Conservation (phyloP, 2,113 vertebrate genomes). For the Marcusenius ussheri region DNA sequence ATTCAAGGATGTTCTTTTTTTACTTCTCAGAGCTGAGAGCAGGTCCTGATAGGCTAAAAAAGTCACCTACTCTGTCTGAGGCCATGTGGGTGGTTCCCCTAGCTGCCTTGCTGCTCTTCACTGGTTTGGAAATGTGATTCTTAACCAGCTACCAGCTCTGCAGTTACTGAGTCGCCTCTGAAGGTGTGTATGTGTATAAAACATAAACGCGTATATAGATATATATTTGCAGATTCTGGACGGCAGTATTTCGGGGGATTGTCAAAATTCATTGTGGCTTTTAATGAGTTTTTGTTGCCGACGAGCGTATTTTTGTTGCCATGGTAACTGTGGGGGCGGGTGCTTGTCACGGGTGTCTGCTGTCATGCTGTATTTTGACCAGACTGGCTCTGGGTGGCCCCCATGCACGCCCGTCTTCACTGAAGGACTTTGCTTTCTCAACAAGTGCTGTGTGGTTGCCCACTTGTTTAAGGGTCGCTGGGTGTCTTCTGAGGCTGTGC, state of each 20-base stretch:
- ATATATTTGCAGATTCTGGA: background rate
- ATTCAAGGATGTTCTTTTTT: background rate
- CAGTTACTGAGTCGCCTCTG: background rate
- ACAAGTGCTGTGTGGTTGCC: background rate
- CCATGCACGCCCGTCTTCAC: background rate
- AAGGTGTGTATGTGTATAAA: background rate
- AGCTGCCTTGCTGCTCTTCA: background rate
- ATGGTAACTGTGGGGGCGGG: background rate
- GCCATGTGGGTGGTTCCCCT: background rate
- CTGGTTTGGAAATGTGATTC: background rate
- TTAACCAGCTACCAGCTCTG: background rate
- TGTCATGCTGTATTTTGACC: background rate
- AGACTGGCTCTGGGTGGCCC: background rate
- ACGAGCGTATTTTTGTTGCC: background rate
- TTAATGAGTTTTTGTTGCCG: background rate
- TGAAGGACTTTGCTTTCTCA: background rate
- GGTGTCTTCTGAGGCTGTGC: background rate
- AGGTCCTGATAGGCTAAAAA: background rate
- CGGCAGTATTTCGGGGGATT: background rate
- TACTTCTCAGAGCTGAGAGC: background rate
- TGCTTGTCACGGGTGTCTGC: background rate
- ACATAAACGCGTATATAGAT: background rate
- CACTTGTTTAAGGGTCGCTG: background rate
- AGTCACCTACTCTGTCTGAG: background rate
- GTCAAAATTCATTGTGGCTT: background rate